A percentile compares a stretch with the other conserved stretches of the same genome.
These are phyloP conservation scores for Apeira syringaria DNA, from an alignment of 2,888 invertebrate species.

Conservation along the genomic window DNA sequence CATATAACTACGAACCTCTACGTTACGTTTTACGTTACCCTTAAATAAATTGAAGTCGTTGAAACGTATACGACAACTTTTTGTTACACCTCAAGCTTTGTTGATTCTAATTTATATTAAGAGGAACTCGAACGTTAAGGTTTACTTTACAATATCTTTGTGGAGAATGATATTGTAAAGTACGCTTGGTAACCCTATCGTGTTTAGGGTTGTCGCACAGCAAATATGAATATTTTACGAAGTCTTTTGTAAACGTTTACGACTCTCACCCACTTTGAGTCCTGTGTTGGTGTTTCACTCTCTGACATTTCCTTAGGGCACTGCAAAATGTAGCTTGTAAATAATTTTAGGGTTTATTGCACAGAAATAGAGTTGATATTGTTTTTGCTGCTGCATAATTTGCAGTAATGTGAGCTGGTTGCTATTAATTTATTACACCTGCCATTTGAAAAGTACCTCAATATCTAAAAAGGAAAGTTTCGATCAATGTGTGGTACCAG, in stretches of 20 bases:
- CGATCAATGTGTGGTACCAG: no score
- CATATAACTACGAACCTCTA: no score
- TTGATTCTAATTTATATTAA: conserved; percentile 24
- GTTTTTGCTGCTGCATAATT: no score
- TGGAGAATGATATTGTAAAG: conserved; percentile 14
- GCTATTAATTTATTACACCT: conserved; percentile 26
- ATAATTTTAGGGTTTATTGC: conserved; percentile 23
- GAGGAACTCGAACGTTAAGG: conserved; percentile 18
- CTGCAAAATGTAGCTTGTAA: conserved; percentile 6
- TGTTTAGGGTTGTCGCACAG: conserved; percentile 28
- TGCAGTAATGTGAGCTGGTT: conserved; percentile 12
- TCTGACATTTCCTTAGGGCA: conserved; percentile 29
- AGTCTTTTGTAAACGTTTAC: conserved; percentile 51
- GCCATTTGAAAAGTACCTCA: conserved; percentile 12
- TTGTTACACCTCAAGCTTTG: conserved; percentile 15
- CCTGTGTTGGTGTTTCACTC: conserved; percentile 36
- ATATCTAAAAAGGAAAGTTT: no score
- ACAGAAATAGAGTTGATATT: conserved; percentile 19
- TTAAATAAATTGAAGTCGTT: conserved; percentile 6
- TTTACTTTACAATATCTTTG: conserved; percentile 12
- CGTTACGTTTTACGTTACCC: neutral
- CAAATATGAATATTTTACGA: conserved; percentile 56
- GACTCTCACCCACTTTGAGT: conserved; percentile 40
- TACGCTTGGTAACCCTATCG: conserved; percentile 23
- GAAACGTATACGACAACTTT: conserved; percentile 17